These are phyloP conservation scores for Azorinus chamasolen DNA, from an alignment of 2,888 invertebrate genomes.

Conservation along the genomic window DNA sequence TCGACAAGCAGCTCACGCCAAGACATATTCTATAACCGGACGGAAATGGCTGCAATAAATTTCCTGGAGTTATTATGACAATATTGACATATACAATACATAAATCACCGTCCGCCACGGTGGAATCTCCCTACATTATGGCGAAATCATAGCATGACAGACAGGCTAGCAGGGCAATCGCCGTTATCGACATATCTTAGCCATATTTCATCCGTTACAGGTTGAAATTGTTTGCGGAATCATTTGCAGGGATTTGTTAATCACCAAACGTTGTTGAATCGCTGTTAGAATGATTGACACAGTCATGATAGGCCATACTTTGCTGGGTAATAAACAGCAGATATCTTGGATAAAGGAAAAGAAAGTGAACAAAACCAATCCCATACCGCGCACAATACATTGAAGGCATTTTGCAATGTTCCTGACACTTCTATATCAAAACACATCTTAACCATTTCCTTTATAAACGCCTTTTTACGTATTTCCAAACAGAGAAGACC, in stretches of 20 bases:
- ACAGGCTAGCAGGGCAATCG: constrained; percentile 39
- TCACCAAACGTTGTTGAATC: constrained; percentile 17
- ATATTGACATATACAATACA: constrained; percentile 56
- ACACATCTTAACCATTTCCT: no score
- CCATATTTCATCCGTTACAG: constrained; percentile 55
- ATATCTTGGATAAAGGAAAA: no score
- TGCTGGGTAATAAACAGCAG: background rate
- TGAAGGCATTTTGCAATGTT: no score
- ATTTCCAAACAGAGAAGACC: no score
- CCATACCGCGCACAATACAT: no score
- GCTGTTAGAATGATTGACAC: constrained; percentile 36
- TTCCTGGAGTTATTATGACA: constrained; percentile 60
- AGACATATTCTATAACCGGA: constrained; percentile 43
- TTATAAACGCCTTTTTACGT: no score
- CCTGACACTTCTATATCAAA: no score
- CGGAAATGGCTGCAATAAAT: constrained; percentile 58
- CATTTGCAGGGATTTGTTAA: constrained; percentile 33
- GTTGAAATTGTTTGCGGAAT: constrained; percentile 41
- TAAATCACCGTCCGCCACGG: constrained; percentile 58
- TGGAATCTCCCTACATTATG: constrained; percentile 31
- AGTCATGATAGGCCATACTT: background rate
- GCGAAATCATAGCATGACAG: constrained; percentile 54
- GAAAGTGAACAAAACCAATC: no score
- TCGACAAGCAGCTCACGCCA: background rate
- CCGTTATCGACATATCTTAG: constrained; percentile 42